These are phyloP conservation scores for Gadus chalcogrammus DNA, from an alignment of 2,113 vertebrate genomes.

Conservation along the genomic window DNA sequence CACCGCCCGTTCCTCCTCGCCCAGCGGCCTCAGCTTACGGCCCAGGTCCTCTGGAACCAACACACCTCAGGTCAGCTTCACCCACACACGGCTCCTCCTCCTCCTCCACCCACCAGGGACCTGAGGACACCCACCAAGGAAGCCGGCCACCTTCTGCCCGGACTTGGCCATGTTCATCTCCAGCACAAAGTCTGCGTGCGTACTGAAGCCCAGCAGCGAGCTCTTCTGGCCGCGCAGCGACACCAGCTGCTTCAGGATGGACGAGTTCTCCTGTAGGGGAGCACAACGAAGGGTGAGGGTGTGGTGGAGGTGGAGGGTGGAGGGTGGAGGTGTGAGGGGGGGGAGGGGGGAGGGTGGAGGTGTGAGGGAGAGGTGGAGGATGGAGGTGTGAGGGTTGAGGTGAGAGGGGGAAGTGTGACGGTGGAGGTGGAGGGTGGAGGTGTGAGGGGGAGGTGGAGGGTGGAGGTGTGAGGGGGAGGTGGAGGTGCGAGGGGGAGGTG, in stretches of 20 bases:
- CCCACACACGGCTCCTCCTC: too few relatives aligned
- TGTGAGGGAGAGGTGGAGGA: not conserved
- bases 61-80: too few relatives aligned
- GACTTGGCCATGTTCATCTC: conserved; percentile 99
- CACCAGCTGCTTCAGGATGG: conserved; percentile 90
- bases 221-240: conserved; percentile 84
- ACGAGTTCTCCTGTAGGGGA: conserved; percentile 81
- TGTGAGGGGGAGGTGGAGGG: not conserved
- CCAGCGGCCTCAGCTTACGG: conserved; percentile 84
- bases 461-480: not conserved
- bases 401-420: too few relatives aligned
- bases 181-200: conserved; percentile 89
- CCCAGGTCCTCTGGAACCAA: conserved; percentile 82
- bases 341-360: not conserved
- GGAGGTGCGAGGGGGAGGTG: too few relatives aligned
- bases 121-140: conserved; percentile 79
- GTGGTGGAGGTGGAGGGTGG: not conserved
- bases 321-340: too few relatives aligned
- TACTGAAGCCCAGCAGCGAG: conserved; percentile 83
- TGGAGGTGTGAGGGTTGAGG: not conserved
- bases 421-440: not conserved
- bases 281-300: not conserved
- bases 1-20: conserved; percentile 81
- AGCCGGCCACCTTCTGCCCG: conserved; percentile 78
- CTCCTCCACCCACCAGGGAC: too few relatives aligned